Conservation (phyloP, 2,888 invertebrate genomes). For the Sphaerophoria rueppellii region DNA sequence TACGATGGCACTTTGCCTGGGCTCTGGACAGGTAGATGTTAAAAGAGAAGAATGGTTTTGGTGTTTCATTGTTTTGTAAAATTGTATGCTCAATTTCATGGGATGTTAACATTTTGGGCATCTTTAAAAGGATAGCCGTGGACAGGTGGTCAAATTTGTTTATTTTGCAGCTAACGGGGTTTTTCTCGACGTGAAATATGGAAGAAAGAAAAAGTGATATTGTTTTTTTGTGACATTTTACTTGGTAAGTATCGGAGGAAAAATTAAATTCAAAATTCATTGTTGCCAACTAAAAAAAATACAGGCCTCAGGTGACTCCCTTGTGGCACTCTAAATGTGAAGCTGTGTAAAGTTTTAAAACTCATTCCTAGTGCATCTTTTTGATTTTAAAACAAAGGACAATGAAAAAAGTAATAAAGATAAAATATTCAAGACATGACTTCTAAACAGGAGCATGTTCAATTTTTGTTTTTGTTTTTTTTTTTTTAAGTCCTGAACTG, state of each 20-base stretch:
- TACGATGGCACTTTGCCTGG: not conserved
- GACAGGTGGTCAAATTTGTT: slow-evolving; percentile 45
- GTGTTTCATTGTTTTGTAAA: slow-evolving; percentile 46
- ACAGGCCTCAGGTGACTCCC: no score
- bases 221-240: no score
- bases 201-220: not conserved
- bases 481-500: not conserved
- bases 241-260: no score
- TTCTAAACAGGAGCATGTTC: slow-evolving; percentile 17
- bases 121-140: slow-evolving; percentile 4
- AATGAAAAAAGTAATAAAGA: not conserved
- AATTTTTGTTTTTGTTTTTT: not conserved
- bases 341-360: no score
- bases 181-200: not conserved
- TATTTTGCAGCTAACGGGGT: not conserved
- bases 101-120: slow-evolving; percentile 40
- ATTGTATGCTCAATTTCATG: slow-evolving; percentile 53
- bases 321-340: no score
- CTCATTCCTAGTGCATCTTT: not conserved
- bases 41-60: slow-evolving; percentile 22
- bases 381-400: slow-evolving; percentile 2
- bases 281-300: no score
- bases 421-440: not conserved
- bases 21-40: slow-evolving; percentile 27
- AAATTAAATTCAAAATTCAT: no score